phyloP scores from a whole-genome alignment of 2,888 invertebrate species.

The Chymomyza amoena region DNA sequence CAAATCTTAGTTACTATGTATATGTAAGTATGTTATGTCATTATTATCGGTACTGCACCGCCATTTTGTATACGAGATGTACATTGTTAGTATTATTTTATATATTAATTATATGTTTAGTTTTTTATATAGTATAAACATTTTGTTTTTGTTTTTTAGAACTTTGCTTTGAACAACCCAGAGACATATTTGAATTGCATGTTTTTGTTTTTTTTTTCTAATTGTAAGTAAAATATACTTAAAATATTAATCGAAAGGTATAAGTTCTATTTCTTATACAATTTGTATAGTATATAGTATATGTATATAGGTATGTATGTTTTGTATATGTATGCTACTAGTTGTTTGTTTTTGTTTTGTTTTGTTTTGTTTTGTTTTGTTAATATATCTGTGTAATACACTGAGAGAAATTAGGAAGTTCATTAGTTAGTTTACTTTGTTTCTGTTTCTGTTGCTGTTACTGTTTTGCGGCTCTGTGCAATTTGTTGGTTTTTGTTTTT shows the following conservation, averaged over 20 bases:
- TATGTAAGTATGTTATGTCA: conserved; percentile 33
- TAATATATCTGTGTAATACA: conserved; percentile 60
- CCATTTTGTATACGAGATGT: conserved; percentile 30
- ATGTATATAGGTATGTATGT: conserved; percentile 14
- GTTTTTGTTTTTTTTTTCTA: conserved; percentile 21
- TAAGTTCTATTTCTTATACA: conserved; percentile 7
- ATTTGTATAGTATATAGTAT: conserved; percentile 34
- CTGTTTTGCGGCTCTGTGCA: conserved; percentile 11
- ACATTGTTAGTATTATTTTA: conserved; percentile 22
- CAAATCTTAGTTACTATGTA: conserved; percentile 50
- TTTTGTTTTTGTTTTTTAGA: conserved; percentile 27
- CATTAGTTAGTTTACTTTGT: conserved; percentile 29
- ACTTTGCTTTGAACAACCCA: conserved; percentile 45
- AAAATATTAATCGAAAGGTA: conserved; percentile 1
- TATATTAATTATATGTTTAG: conserved; percentile 23
- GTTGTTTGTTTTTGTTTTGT: conserved; percentile 28
- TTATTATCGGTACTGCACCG: conserved; percentile 35
- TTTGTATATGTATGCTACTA: conserved; percentile 33
- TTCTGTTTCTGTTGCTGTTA: conserved; percentile 15
- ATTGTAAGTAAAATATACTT: conserved; percentile 40
- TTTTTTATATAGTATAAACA: background rate
- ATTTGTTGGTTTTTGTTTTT: conserved; percentile 23
- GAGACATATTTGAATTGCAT: conserved; percentile 38
- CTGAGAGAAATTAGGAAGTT: conserved; percentile 78
- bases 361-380: conserved; percentile 26